Percentiles rank a stretch among this genome's conserved stretches.
Evolutionary conservation across 2,888 invertebrate species (phyloP).

Genomic region (Cephalotes varians): DNA sequence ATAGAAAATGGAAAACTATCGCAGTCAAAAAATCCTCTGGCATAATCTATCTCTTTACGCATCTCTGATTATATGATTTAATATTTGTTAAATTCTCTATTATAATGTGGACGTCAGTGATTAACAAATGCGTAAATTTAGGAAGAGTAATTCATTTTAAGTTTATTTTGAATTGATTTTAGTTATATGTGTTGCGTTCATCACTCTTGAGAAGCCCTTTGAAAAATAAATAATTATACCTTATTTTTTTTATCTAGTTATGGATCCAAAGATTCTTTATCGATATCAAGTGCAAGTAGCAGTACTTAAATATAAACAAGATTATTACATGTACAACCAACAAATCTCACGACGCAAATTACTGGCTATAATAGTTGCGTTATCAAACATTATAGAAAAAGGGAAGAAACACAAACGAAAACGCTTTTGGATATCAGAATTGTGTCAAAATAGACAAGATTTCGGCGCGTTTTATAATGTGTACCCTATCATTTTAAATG

Average conservation of each 20-base stretch:
- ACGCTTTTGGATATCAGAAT: conserved; percentile 16
- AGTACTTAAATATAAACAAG: conserved; percentile 1
- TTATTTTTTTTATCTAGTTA: conserved; percentile 6
- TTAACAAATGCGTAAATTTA: background rate
- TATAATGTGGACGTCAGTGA: background rate
- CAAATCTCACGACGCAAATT: conserved; percentile 5
- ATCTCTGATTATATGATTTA: background rate
- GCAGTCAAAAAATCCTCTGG: background rate
- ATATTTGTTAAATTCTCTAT: background rate
- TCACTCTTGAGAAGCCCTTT: background rate
- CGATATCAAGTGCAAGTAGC: conserved; percentile 12
- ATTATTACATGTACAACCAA: conserved; percentile 13
- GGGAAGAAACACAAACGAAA: background rate
- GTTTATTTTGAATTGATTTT: conserved; percentile 11
- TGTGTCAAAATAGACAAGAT: conserved; percentile 2
- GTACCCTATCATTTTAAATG: conserved; percentile 13
- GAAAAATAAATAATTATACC: background rate
- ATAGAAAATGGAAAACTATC: background rate
- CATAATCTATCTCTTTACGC: background rate
- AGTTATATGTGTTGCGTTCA: conserved; percentile 1
- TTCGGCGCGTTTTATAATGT: conserved; percentile 6
- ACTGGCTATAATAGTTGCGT: background rate
- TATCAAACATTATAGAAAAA: background rate
- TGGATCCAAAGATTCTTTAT: conserved; percentile 7
- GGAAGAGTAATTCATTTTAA: background rate